These are phyloP conservation scores for Choloepus hoffmanni DNA, from an alignment of 2,113 vertebrate genomes.

Conservation along the genomic window DNA sequence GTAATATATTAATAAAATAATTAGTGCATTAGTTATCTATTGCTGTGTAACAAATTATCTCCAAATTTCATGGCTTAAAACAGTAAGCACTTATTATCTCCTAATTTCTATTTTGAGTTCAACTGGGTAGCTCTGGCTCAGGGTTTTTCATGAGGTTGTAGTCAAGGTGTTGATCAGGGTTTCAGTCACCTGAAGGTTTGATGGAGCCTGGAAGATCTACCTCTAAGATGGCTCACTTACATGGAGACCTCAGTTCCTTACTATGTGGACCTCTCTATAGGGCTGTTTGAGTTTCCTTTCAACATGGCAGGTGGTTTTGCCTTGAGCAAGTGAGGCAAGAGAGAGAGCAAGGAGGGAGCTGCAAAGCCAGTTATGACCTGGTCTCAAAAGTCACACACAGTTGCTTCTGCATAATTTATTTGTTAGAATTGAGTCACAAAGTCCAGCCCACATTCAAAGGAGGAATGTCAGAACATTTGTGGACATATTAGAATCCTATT, in stretches of 20 bases:
- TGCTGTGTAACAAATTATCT: background rate
- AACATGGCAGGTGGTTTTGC: background rate
- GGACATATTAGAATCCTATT: background rate
- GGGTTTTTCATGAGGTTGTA: background rate
- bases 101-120: background rate
- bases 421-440: background rate
- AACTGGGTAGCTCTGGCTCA: background rate
- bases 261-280: background rate
- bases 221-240: background rate
- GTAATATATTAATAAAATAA: background rate
- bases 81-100: background rate
- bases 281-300: background rate
- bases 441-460: background rate
- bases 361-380: background rate
- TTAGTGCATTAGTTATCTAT: background rate
- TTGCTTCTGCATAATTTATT: background rate
- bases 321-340: background rate
- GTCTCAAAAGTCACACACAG: slow-evolving; percentile 16
- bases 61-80: background rate
- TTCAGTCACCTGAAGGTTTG: background rate
- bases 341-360: background rate
- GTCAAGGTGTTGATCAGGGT: background rate
- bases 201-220: background rate
- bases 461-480: background rate
- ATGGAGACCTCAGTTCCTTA: background rate